Base-by-base conservation (phyloP, 2,797 vertebrate species). In the Pseudochaenichthys georgianus region DNA sequence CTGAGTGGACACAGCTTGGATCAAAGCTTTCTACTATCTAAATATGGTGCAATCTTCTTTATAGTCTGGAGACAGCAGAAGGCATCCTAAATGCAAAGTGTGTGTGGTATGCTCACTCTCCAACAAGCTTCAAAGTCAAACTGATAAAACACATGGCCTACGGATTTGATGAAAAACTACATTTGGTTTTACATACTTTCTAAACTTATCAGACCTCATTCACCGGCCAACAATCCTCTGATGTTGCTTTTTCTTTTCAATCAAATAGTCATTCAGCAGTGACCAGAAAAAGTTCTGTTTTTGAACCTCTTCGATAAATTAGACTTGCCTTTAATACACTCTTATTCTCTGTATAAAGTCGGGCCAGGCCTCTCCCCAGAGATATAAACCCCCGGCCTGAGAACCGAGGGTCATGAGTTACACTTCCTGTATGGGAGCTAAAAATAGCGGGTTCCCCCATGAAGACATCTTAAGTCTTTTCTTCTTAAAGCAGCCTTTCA, bases 371-470 rank as follows among this genome's bases (percentile, higher is more conserved):
- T 67, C 77, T 86, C 88, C 78, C 80, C 21, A 23, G 86, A 78
- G 88, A 93, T 21, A 45, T 74, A 75, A 87, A 83, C 79, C 88
- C 82, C 79, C 67, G 89, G 85, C 78, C 83, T 86, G 82, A 88
- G 87, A 92, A 90, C 72, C 2, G 48, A 67, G 73, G 86, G 85
- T 91, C 88, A 86, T 60, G 79, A 84, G 80, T 86, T 90, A 62
- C 77, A 92, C 88, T 94, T 95, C 94, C 94, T 93, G 93, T 86
- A 72, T 70, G 46, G 62, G 65, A 64, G 80, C 87, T 93, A 92
- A 92, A 78, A 90, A 93, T 93, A 94, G 91, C 53, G 0, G 13
- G 55, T 80, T 73, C 77, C 80, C 57, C 59, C 71, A 84, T 65
- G 80, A 55, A 85, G 72, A 58, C 63, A 80, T 77, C 77, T 89